Evolutionary conservation across 1,140 invertebrate genomes (phyloP).

Genomic region (Heliconius hermathena): DNA sequence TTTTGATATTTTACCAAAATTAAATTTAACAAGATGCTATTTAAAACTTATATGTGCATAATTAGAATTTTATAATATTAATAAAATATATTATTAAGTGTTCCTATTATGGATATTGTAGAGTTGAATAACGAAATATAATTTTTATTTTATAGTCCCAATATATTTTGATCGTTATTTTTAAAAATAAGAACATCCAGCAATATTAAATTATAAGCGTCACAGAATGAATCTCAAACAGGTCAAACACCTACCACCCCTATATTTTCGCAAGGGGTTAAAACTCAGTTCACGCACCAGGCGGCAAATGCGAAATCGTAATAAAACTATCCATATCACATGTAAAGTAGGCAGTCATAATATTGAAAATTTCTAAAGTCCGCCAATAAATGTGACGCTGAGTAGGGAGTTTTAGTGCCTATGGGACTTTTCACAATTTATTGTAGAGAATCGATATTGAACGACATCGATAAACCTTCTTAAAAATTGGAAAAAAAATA

Average conservation of each 20-base stretch:
- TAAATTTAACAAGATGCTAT: no score
- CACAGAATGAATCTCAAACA: constrained; percentile 19
- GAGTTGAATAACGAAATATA: neutral
- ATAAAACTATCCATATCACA: constrained; percentile 78
- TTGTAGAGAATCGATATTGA: neutral
- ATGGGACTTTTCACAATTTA: constrained; percentile 24
- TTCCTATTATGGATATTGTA: no score
- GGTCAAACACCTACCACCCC: constrained; percentile 41
- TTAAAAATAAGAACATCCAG: neutral
- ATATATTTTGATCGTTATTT: neutral
- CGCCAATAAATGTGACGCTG: constrained; percentile 78
- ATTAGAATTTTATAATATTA: no score
- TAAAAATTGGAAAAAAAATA: no score
- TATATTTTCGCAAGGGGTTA: constrained; percentile 44
- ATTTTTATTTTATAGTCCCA: neutral
- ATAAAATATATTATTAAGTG: no score
- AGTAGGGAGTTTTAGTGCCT: constrained; percentile 64
- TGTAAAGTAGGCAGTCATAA: constrained; percentile 81
- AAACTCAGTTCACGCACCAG: constrained; percentile 63
- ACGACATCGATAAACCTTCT: neutral
- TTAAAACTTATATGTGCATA: no score
- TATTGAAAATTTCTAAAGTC: constrained; percentile 81
- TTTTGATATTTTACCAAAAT: no score
- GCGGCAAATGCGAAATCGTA: constrained; percentile 81
- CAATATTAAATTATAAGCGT: constrained; percentile 2